phyloP scores from a whole-genome alignment of 2,888 invertebrate species.

The Caenorhabditis virilis region DNA sequence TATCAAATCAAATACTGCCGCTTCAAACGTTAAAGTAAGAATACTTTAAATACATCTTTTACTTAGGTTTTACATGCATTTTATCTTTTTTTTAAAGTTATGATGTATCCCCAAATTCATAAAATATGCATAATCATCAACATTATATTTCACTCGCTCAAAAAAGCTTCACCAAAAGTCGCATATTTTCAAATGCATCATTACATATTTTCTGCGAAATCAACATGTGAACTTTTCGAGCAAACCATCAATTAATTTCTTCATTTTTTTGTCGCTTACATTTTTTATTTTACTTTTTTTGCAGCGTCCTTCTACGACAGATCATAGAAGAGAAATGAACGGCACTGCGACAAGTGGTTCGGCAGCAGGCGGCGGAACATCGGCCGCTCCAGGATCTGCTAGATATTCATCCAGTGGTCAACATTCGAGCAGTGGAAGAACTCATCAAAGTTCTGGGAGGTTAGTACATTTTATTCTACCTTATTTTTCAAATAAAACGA shows the following conservation, averaged over 20 bases:
- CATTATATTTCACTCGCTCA: no score
- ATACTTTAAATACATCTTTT: not conserved
- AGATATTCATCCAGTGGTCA: slow-evolving; percentile 10
- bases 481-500: not conserved
- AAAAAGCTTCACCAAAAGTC: not conserved
- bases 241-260: no score
- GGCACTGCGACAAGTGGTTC: slow-evolving; percentile 16
- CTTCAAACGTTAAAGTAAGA: slow-evolving; percentile 1
- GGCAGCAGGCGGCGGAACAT: slow-evolving; percentile 6
- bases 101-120: no score
- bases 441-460: slow-evolving; percentile 24
- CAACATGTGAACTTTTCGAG: no score
- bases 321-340: slow-evolving; percentile 30
- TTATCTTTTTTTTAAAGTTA: no score
- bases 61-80: no score
- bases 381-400: slow-evolving; percentile 7
- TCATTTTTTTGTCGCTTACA: no score
- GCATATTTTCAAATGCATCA: no score
- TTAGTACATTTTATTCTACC: slow-evolving; percentile 7
- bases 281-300: no score
- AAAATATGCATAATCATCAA: no score
- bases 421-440: slow-evolving; percentile 13
- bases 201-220: no score
- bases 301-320: slow-evolving; percentile 13
- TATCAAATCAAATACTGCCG: slow-evolving; percentile 7